Evolutionary conservation across 2,888 invertebrate genomes (phyloP), one percentile per base, ranked within the genome.

Genomic region (Drosophila putrida): DNA sequence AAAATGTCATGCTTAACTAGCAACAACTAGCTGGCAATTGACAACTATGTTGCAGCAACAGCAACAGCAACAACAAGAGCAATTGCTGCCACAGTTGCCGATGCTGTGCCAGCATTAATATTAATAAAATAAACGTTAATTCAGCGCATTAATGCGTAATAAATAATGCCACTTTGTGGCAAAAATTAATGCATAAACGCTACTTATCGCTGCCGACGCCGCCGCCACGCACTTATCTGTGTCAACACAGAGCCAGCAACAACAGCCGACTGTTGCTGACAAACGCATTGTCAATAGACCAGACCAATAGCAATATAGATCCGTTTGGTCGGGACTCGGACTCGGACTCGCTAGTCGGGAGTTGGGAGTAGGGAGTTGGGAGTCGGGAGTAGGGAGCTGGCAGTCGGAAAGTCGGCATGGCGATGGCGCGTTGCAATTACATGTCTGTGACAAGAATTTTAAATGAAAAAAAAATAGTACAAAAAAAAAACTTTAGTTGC

Each of bases 111-210:
- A 72, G 87, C 84, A 84, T 84, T 84, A 84, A 84, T 85, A 85
- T 85, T 85, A 85, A 85, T 89, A 89, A 85, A 89, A 89, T 84
- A 88, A 86, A 89, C 89, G 85, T 89, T 87, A 85, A 88, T 89
- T 87, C 85, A 85, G 79, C 88, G 83, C 87, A 87, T 85, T 89
- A 87, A 89, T 85, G 89, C 78, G 88, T 84, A 84, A 85, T 85
- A 89, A 85, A 85, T 85, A 89, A 85, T 89, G 88, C 79, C 74
- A 86, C 81, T 73, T 79, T 83, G 89, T 71, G 70, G 78, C 81
- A 70, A 79, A 89, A 85, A 85, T 85, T 85, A 85, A 85, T 85
- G 85, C 89, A 85, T 84, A 85, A 89, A 89, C 89, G 85, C 85
- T 84, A 85, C 85, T 85, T 85, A 85, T 85, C 84, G 89, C 85